phyloP scores from a whole-genome alignment of 2,888 invertebrate species.

The Drosophila austrosaltans region DNA sequence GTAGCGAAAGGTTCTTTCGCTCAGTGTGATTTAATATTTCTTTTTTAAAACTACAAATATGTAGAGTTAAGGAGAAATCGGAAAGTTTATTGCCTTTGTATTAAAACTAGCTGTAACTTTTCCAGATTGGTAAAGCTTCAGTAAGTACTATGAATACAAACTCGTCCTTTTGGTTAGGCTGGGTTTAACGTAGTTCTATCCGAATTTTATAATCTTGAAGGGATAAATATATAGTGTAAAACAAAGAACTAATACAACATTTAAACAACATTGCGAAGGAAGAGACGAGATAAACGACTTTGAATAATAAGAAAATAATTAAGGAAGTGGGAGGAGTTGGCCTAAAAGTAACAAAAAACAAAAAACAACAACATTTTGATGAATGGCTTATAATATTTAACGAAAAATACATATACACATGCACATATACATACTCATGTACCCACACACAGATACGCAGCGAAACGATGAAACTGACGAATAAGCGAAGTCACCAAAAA shows the following conservation, averaged over 20 bases:
- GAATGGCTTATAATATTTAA: conserved; percentile 78
- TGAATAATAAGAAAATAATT: conserved; percentile 39
- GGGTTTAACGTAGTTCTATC: no score
- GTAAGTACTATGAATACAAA: background rate
- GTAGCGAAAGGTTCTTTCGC: background rate
- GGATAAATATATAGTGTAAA: background rate
- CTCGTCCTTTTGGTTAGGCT: no score
- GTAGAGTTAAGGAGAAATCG: background rate
- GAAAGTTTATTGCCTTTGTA: background rate
- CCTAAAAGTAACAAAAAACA: conserved; percentile 67
- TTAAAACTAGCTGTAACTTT: background rate
- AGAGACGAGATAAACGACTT: background rate
- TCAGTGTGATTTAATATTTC: background rate
- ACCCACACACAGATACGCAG: conserved; percentile 16
- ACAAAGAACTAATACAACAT: background rate
- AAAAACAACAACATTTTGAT: conserved; percentile 65
- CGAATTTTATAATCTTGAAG: no score
- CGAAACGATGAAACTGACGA: conserved; percentile 62
- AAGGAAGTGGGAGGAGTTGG: conserved; percentile 79
- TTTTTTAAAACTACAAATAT: background rate
- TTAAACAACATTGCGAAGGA: background rate
- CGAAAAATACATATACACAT: conserved; percentile 37
- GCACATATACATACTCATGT: conserved; percentile 26
- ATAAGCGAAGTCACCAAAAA: conserved; percentile 70
- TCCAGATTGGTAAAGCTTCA: background rate